A percentile compares a stretch with the other conserved stretches of the same genome.
These are phyloP conservation scores for Anagyrus pseudococci DNA, from an alignment of 2,888 invertebrate genomes.

Conservation along the genomic window DNA sequence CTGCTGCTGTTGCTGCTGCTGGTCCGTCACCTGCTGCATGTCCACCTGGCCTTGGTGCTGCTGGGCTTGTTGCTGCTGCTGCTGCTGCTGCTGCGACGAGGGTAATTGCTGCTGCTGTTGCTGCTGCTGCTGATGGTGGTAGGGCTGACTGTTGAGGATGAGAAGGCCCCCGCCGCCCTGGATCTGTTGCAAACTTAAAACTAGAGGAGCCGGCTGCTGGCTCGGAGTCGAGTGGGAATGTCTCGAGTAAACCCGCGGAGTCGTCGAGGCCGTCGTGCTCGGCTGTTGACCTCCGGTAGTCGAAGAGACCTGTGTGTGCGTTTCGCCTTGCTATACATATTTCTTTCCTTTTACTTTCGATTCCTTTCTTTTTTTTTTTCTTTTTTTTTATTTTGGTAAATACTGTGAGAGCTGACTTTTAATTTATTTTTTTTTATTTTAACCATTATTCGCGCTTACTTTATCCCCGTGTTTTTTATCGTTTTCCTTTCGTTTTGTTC, in stretches of 20 bases:
- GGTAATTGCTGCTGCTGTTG: constrained; percentile 63
- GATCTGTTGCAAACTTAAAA: constrained; percentile 84
- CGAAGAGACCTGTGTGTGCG: constrained; percentile 69
- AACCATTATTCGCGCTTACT: too few relatives aligned
- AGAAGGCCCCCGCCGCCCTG: constrained; percentile 83
- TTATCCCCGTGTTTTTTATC: too few relatives aligned
- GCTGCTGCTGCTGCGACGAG: constrained; percentile 60
- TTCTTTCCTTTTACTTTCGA: neutral
- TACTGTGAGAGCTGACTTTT: too few relatives aligned
- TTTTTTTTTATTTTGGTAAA: too few relatives aligned
- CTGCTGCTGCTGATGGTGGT: constrained; percentile 59
- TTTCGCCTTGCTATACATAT: constrained; percentile 2
- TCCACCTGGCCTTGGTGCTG: constrained; percentile 56
- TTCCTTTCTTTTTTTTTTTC: neutral
- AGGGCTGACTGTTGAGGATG: constrained; percentile 75
- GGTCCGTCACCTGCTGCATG: constrained; percentile 60
- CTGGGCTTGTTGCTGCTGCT: constrained; percentile 48
- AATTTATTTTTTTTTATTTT: too few relatives aligned
- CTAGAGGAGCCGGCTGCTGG: constrained; percentile 68
- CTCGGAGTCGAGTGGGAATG: constrained; percentile 67
- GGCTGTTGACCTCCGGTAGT: constrained; percentile 70
- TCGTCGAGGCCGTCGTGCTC: constrained; percentile 55
- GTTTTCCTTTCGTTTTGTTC: too few relatives aligned
- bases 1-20: constrained; percentile 60
- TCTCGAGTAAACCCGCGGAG: constrained; percentile 60